These are phyloP conservation scores for Mus spicilegus DNA, from an alignment of 2,113 vertebrate genomes.

Conservation along the genomic window DNA sequence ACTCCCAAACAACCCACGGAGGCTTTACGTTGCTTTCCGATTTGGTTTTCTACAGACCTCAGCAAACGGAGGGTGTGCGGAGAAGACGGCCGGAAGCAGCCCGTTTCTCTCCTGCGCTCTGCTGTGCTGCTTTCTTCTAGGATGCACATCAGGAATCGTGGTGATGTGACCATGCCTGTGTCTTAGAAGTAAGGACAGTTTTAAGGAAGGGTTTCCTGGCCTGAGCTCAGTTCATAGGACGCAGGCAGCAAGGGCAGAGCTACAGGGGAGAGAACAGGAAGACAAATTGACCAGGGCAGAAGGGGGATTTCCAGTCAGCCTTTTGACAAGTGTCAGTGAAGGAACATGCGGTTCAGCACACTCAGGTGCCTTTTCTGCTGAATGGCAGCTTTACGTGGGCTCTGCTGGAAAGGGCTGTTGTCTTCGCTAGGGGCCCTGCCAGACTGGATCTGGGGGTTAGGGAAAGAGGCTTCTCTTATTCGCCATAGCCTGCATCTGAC, in stretches of 20 bases:
- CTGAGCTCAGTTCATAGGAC: neutral
- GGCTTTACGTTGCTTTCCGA: accelerated
- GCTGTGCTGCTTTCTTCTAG: neutral
- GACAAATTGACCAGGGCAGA: neutral
- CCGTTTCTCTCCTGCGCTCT: accelerated
- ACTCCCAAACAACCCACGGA: accelerated
- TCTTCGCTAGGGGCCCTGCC: neutral
- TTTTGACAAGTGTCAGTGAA: neutral
- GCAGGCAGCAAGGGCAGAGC: no score
- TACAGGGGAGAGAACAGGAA: neutral
- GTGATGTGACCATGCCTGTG: no score
- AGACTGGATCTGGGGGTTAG: neutral
- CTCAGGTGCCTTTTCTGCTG: neutral
- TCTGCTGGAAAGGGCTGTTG: no score
- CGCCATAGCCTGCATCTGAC: neutral
- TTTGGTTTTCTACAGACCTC: accelerated
- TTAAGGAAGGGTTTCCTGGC: neutral
- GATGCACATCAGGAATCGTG: accelerated
- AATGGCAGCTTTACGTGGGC: accelerated
- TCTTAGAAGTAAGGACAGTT: accelerated
- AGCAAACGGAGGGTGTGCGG: accelerated
- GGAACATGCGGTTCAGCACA: accelerated
- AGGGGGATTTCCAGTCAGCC: neutral
- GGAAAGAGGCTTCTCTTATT: no score
- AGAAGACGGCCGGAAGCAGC: neutral